A percentile compares a stretch with the other conserved stretches of the same genome.
Evolutionary conservation across 2,888 invertebrate species (phyloP).

Genomic region (Oxytorus armatus): DNA sequence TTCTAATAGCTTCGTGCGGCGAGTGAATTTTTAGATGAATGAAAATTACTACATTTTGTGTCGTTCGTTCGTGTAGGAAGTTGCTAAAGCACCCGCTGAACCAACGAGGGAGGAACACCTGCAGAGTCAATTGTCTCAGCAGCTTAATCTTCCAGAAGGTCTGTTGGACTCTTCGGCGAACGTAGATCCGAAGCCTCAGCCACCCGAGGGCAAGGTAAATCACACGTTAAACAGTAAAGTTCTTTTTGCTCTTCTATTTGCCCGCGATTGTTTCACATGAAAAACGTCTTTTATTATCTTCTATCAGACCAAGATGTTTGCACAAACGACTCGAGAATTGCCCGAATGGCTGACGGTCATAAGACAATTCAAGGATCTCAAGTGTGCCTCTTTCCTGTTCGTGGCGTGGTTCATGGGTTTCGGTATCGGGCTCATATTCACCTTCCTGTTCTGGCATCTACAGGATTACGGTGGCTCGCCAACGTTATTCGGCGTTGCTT

Average conservation of each 20-base stretch:
- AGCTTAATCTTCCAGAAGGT: slow-evolving; percentile 91
- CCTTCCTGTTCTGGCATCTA: slow-evolving; percentile 99
- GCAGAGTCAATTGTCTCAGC: slow-evolving; percentile 93
- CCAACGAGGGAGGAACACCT: slow-evolving; percentile 90
- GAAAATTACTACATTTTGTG: slow-evolving; percentile 17
- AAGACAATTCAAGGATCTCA: slow-evolving; percentile 94
- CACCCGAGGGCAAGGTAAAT: slow-evolving; percentile 85
- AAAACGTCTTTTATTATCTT: slow-evolving; percentile 25
- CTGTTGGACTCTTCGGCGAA: slow-evolving; percentile 88
- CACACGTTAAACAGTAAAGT: not conserved
- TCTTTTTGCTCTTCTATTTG: not conserved
- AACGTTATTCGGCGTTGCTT: slow-evolving; percentile 98
- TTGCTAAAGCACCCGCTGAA: slow-evolving; percentile 83
- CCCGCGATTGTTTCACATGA: not conserved
- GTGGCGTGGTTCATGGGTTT: slow-evolving; percentile 99
- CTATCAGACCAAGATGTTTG: slow-evolving; percentile 93
- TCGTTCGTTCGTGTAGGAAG: slow-evolving; percentile 73
- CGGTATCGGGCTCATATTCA: slow-evolving; percentile 99
- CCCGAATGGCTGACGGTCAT: slow-evolving; percentile 98
- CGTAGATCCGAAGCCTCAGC: slow-evolving; percentile 81
- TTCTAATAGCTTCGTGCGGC: not conserved
- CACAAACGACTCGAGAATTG: slow-evolving; percentile 95
- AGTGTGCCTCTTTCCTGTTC: slow-evolving; percentile 96
- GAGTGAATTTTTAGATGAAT: not conserved
- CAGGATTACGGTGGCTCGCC: slow-evolving; percentile 98